Conservation (phyloP, 1,140 invertebrate species). For the Calycopis cecrops region DNA sequence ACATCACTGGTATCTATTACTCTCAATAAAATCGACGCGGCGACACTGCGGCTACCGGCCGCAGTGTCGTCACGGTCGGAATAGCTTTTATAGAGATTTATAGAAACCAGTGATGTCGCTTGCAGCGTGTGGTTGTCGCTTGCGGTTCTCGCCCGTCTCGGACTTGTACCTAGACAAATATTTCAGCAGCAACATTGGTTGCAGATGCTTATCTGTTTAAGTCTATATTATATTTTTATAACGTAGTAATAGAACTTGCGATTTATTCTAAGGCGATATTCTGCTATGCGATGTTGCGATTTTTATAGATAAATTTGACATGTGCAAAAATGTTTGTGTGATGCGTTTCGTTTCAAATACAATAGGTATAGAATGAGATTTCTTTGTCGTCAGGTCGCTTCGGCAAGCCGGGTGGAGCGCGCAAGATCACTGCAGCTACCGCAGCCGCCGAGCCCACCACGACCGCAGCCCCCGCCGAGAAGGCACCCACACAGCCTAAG, state of each 20-base stretch:
- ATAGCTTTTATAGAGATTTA: too few relatives aligned
- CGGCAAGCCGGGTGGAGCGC: slow-evolving; percentile 47
- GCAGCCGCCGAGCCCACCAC: slow-evolving; percentile 33
- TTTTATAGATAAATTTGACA: not conserved
- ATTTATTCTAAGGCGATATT: slow-evolving; percentile 27
- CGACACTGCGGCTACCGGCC: too few relatives aligned
- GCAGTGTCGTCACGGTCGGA: too few relatives aligned
- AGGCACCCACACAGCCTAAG: slow-evolving; percentile 51
- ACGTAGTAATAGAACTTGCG: not conserved
- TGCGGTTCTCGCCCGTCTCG: too few relatives aligned
- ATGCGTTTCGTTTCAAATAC: slow-evolving; percentile 4
- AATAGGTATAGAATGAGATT: slow-evolving; percentile 32
- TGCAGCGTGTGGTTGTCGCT: too few relatives aligned
- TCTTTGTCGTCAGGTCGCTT: slow-evolving; percentile 59
- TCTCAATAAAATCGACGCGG: too few relatives aligned
- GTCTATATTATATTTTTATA: not conserved
- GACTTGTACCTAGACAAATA: slow-evolving; percentile 9
- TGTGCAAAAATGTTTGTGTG: slow-evolving; percentile 8
- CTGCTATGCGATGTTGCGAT: slow-evolving; percentile 34
- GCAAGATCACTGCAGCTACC: slow-evolving; percentile 44
- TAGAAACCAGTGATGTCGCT: too few relatives aligned
- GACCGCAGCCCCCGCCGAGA: slow-evolving; percentile 42
- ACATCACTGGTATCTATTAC: too few relatives aligned
- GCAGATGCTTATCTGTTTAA: not conserved
- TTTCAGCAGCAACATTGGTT: not conserved